Evolutionary conservation across 2,888 invertebrate species (phyloP).

Genomic region (Rapana venosa): DNA sequence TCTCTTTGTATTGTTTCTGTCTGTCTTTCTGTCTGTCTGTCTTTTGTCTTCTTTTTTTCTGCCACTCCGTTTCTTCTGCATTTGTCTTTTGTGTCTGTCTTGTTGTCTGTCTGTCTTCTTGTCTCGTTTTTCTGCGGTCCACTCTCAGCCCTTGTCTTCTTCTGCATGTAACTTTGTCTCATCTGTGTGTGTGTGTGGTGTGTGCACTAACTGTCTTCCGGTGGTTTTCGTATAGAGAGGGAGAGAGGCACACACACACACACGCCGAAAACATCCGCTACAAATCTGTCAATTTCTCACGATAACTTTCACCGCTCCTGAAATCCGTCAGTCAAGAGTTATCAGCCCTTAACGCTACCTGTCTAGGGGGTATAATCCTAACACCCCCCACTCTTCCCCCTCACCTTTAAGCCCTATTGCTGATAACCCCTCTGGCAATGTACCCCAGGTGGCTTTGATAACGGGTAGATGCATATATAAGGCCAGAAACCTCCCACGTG

Average conservation of each 20-base stretch:
- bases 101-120: neutral
- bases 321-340: neutral
- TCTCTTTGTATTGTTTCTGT: neutral
- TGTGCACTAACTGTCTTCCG: neutral
- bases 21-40: neutral
- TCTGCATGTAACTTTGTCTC: neutral
- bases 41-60: neutral
- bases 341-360: neutral
- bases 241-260: conserved; percentile 10
- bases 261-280: neutral
- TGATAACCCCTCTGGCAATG: neutral
- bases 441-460: neutral
- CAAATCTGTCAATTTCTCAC: neutral
- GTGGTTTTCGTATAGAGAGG: neutral
- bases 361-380: neutral
- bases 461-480: neutral
- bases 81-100: neutral
- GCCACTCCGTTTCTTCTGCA: neutral
- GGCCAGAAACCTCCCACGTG: neutral
- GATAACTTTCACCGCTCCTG: neutral
- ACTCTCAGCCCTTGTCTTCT: too few species aligned
- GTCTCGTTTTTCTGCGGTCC: neutral
- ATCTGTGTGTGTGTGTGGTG: neutral
- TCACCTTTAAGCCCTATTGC: neutral
- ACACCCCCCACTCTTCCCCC: neutral